Percentiles rank a stretch among this genome's conserved stretches.
These are phyloP conservation scores for Urocolius indicus DNA, from an alignment of 2,113 vertebrate species.

Conservation along the genomic window DNA sequence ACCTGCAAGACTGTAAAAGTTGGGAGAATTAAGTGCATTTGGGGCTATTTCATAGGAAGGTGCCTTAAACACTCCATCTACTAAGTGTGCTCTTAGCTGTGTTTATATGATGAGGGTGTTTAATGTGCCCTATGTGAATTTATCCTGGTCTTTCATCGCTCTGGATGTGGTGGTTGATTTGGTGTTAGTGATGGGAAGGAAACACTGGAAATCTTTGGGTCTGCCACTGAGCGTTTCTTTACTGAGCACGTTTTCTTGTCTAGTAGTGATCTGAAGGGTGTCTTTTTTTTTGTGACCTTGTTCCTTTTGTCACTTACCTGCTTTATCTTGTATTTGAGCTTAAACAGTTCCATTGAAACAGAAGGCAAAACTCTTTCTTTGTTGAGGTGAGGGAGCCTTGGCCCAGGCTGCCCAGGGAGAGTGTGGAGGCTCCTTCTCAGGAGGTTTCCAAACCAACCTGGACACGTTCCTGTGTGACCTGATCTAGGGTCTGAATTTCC, in stretches of 20 bases:
- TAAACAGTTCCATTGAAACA: too few relatives aligned
- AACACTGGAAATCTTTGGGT: background rate
- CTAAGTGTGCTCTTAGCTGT: background rate
- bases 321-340: background rate
- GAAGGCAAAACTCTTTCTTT: too few relatives aligned
- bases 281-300: background rate
- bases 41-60: background rate
- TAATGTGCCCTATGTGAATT: background rate
- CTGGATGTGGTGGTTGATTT: background rate
- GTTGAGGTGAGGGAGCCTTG: too few relatives aligned
- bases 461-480: too few relatives aligned
- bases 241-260: background rate
- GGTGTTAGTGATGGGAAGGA: background rate
- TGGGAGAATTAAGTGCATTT: background rate
- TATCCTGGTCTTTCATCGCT: background rate
- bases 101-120: background rate
- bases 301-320: background rate
- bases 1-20: background rate
- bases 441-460: too few relatives aligned
- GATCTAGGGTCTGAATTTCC: background rate
- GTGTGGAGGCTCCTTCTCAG: too few relatives aligned
- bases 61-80: background rate
- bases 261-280: background rate
- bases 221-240: background rate
- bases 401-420: too few relatives aligned